Percentiles rank a stretch among this genome's conserved stretches.
Conservation (phyloP, 1,140 invertebrate species). For the Drosophila baimaii region DNA sequence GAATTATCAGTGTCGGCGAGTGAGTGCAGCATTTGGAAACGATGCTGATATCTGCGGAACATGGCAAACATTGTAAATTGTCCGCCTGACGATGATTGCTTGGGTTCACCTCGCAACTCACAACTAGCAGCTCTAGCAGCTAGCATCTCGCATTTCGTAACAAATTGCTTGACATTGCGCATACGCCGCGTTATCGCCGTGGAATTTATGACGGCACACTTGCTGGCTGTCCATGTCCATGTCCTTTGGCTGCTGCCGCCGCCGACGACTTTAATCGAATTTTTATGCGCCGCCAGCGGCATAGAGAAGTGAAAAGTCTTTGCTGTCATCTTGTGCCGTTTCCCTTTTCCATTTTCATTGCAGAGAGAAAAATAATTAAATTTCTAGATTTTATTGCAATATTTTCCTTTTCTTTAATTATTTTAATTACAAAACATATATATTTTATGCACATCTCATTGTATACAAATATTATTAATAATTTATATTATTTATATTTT, state of each 20-base stretch:
- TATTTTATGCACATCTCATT: no score
- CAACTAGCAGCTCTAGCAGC: no score
- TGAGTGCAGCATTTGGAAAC: slow-evolving; percentile 43
- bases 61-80: slow-evolving; percentile 63
- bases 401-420: no score
- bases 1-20: slow-evolving; percentile 59
- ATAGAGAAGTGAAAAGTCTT: slow-evolving; percentile 30
- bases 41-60: slow-evolving; percentile 46
- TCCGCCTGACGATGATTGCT: slow-evolving; percentile 44
- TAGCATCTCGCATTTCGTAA: slow-evolving; percentile 10
- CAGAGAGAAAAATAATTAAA: not conserved
- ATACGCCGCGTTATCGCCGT: slow-evolving; percentile 67
- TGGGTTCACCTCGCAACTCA: slow-evolving; percentile 21
- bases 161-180: slow-evolving; percentile 58
- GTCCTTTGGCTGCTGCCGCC: slow-evolving; percentile 21
- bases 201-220: slow-evolving; percentile 66
- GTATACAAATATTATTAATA: no score
- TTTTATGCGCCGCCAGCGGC: slow-evolving; percentile 49
- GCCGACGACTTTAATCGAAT: slow-evolving; percentile 58
- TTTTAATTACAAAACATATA: no score
- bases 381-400: no score
- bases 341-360: not conserved
- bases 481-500: no score
- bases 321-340: slow-evolving; percentile 14
- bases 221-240: slow-evolving; percentile 39